Percentiles rank a stretch among this genome's conserved stretches.
phyloP scores from a whole-genome alignment of 2,113 vertebrate species.

The Cavia aperea region DNA sequence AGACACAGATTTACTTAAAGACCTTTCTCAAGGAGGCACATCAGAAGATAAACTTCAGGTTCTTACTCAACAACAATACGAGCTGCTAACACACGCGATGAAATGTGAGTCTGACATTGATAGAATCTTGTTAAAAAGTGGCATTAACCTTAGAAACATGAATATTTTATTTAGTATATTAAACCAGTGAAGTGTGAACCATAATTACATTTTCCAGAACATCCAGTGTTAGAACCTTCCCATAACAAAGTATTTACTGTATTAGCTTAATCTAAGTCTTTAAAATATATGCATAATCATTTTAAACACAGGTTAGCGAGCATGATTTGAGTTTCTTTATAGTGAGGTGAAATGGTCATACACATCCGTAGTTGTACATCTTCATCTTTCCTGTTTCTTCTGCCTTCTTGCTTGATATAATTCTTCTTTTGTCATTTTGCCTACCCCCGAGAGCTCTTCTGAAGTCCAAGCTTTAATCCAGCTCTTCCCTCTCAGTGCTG shows the following conservation, averaged over 20 bases:
- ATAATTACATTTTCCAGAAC: conserved; percentile 14
- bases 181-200: background rate
- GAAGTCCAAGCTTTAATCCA: conserved; percentile 1
- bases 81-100: conserved; percentile 83
- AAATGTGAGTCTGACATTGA: conserved; percentile 79
- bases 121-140: background rate
- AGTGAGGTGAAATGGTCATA: background rate
- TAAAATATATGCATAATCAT: background rate
- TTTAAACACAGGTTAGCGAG: background rate
- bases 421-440: conserved; percentile 1
- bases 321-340: background rate
- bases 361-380: background rate
- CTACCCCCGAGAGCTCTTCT: background rate
- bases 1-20: conserved; percentile 85
- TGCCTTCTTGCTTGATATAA: background rate
- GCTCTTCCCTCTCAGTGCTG: background rate
- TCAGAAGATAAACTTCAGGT: conserved; percentile 80
- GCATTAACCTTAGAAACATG: background rate
- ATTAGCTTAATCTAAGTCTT: conserved; percentile 8
- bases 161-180: background rate
- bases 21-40: conserved; percentile 82
- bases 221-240: background rate
- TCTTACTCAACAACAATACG: conserved; percentile 81
- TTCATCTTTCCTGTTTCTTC: conserved; percentile 10
- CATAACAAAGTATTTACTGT: conserved; percentile 29